Base-by-base conservation (phyloP, 2,888 invertebrate species). In the Oxytorus armatus region DNA sequence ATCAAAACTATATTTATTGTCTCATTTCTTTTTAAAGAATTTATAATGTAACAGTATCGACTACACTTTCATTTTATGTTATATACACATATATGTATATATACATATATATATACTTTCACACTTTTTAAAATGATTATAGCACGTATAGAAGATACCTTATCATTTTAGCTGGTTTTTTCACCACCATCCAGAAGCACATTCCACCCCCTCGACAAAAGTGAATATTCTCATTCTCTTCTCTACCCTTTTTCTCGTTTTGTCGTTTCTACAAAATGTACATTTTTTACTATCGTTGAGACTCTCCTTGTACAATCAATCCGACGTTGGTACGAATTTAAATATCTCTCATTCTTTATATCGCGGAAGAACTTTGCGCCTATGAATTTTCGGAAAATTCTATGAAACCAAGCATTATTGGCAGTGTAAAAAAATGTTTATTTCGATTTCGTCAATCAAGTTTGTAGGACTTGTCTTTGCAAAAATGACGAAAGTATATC, bases 1-100 rank as follows among this genome's bases (percentile, higher is more conserved):
- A 90, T 84, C 88, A 90, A 91, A 90, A 91, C 90, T 91, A 90
- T 89, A 91, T 90, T 91, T 91, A 91, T 91, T 90, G 90, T 91
- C 90, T 88, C 88, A 89, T 90, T 91, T 89, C 85, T 86, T 88
- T 86, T 90, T 83, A 84, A 86, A 88, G 86, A 88, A 88, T 90
- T 84, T 87, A 86, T 88, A 85, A 86, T 88, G 85, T 90, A 90
- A 89, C 89, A 89, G 88, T 90, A 88, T 84, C 75, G 81, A 83
- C 86, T 89, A 90, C 87, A 87, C 85, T 89, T 87, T 86, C 87
- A 87, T 85, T 79, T 86, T 82, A 79, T 85, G 14, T 36, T 53
- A 33, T 25, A 21, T 29, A 18, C 61, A 42, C 55, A 63, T 77
- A 23, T 68, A 25, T 29, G 23, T 68, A 66, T 51, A 36, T 66